Evolutionary conservation across 2,888 invertebrate species (phyloP), one percentile per base, ranked within the genome.

Genomic region (Leptinotarsa peninsularis): DNA sequence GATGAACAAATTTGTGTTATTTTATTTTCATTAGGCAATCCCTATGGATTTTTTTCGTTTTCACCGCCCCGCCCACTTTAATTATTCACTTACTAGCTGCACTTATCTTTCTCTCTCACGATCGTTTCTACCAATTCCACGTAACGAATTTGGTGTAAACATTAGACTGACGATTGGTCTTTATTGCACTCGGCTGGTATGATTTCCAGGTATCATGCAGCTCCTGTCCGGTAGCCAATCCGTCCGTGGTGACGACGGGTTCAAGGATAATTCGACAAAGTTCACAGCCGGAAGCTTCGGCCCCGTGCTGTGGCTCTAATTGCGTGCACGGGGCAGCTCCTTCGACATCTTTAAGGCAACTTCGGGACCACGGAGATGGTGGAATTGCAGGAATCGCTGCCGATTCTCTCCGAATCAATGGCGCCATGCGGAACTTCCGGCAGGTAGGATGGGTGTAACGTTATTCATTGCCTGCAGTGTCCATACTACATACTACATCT

Each of bases 341-440:
- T 79, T 96, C 95, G 89, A 94, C 95, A 86, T 96, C 96, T 58
- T 89, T 96, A 86, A 93, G 96, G 85, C 96, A 96, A 88, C 90
- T 96, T 74, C 91, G 95, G 82, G 90, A 90, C 83, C 88, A 88
- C 81, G 86, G 86, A 70, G 94, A 94, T 90, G 96, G 96, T 87
- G 96, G 96, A 87, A 95, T 98, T 80, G 97, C 97, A 67, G 96
- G 96, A 87, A 98, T 98, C 85, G 98, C 98, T 27, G 97, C 97
- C 70, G 98, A 98, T 90, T 97, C 97, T 75, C 92, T 98, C 83
- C 92, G 98, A 85, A 96, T 98, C 90, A 98, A 98, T 90, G 98
- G 98, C 80, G 98, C 97, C 85, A 96, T 98, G 92, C 92, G 97
- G 83, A 97, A 96, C 87, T 98, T 98, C 90, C 96, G 96, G 90